Conservation (phyloP, 2,113 vertebrate species). For the Hyaena hyaena region DNA sequence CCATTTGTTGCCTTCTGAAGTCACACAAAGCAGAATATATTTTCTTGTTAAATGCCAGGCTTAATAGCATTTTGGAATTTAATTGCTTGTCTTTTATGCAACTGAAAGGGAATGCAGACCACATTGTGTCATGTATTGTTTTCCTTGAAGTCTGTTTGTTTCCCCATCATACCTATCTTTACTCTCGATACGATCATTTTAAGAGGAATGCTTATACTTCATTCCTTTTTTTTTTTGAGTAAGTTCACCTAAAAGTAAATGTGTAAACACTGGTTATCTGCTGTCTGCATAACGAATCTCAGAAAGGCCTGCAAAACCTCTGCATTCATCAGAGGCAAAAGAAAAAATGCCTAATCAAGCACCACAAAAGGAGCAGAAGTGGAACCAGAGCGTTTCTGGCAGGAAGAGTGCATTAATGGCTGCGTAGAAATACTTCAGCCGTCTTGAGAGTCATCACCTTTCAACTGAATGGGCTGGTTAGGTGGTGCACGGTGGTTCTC, state of each 20-base stretch:
- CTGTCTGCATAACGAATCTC: constrained; percentile 15
- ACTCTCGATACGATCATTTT: constrained; percentile 2
- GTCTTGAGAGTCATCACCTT: not conserved
- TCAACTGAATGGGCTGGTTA: not conserved
- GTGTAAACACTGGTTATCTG: constrained; percentile 27
- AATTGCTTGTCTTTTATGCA: constrained; percentile 52
- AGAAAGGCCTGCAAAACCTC: not conserved
- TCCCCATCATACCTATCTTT: constrained; percentile 17
- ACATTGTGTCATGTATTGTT: not conserved
- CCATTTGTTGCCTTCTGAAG: constrained; percentile 61
- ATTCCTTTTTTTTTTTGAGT: not conserved
- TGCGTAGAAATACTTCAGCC: not conserved
- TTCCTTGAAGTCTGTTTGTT: not conserved
- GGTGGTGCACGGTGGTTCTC: not conserved
- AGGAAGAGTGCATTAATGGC: not conserved
- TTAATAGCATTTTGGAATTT: constrained; percentile 63
- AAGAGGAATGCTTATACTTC: constrained; percentile 33
- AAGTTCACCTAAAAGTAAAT: constrained; percentile 7
- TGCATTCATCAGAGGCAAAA: not conserved
- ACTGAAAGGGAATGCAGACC: not conserved
- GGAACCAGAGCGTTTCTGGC: not conserved
- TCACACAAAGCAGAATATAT: constrained; percentile 4
- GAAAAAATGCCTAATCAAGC: not conserved
- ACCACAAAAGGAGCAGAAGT: not conserved
- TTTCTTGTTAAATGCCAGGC: constrained; percentile 49